phyloP scores from a whole-genome alignment of 2,113 vertebrate genomes.

The Danionella cerebrum region DNA sequence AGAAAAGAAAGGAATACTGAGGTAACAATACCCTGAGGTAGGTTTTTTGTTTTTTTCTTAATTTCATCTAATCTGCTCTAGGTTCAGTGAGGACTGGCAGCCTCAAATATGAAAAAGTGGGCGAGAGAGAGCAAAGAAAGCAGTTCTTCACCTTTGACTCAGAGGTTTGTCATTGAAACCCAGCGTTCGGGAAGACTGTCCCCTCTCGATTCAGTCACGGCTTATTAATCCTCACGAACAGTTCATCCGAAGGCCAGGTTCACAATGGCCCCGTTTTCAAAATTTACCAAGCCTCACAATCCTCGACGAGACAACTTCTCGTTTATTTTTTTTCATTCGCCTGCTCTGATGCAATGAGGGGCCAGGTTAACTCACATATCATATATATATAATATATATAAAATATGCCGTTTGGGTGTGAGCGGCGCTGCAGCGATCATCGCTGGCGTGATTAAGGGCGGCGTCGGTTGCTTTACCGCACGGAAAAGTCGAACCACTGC shows the following conservation, averaged over 20 bases:
- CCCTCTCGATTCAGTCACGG: background rate
- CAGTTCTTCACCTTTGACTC: constrained; percentile 42
- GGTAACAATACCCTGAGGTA: constrained; percentile 96
- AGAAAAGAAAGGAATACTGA: constrained; percentile 74
- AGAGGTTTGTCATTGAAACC: constrained; percentile 2
- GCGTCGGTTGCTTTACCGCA: constrained; percentile 22
- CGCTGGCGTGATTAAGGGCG: constrained; percentile 45
- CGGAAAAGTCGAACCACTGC: constrained; percentile 56
- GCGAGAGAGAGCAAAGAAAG: constrained; percentile 57
- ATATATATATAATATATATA: constrained; percentile 79
- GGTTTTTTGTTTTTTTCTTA: constrained; percentile 67
- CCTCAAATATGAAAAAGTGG: constrained; percentile 55
- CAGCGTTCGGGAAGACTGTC: background rate
- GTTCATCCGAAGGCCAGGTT: background rate
- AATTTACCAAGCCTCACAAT: background rate
- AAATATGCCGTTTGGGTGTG: constrained; percentile 67
- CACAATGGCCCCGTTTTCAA: background rate
- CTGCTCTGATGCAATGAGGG: constrained; percentile 54
- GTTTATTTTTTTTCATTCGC: constrained; percentile 30
- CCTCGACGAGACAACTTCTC: no score
- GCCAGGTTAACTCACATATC: constrained; percentile 75
- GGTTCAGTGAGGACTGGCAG: constrained; percentile 55
- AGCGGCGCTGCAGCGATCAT: constrained; percentile 56
- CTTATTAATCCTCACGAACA: background rate
- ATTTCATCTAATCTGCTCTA: constrained; percentile 69